Conservation (phyloP, 2,888 invertebrate genomes). For the Archips xylosteana region DNA sequence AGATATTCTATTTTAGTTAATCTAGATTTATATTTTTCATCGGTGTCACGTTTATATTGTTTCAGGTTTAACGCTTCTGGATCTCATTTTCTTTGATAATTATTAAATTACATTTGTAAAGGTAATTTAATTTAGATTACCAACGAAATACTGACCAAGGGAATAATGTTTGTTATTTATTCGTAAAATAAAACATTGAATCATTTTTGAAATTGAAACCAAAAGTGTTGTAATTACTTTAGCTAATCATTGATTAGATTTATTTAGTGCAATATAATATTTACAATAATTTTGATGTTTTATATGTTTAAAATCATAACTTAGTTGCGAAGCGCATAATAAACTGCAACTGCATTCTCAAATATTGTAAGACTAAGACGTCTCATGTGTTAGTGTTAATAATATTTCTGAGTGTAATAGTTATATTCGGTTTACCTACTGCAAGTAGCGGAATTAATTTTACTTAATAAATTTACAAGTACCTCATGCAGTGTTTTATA, state of each 20-base stretch:
- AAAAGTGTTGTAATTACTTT: conserved; percentile 27
- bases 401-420: conserved; percentile 62
- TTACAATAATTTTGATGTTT: conserved; percentile 41
- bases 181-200: conserved; percentile 3
- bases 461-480: conserved; percentile 78
- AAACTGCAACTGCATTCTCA: conserved; percentile 18
- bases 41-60: conserved; percentile 45
- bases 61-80: conserved; percentile 25
- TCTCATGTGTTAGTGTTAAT: background rate
- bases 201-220: conserved; percentile 21
- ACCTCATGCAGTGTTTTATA: conserved; percentile 47
- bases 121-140: too few relatives aligned
- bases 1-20: conserved; percentile 57
- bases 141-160: too few relatives aligned
- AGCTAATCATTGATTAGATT: conserved; percentile 42
- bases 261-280: conserved; percentile 44
- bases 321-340: conserved; percentile 63
- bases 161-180: conserved; percentile 5
- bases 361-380: conserved; percentile 24
- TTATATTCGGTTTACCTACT: conserved; percentile 66
- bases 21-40: conserved; percentile 53
- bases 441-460: conserved; percentile 74
- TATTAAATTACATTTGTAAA: too few relatives aligned
- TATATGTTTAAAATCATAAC: conserved; percentile 50
- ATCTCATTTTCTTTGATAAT: conserved; percentile 9